Percentiles rank a stretch among this genome's conserved stretches.
Conservation (phyloP, 2,797 vertebrate genomes). For the Silurus lanzhouensis region DNA sequence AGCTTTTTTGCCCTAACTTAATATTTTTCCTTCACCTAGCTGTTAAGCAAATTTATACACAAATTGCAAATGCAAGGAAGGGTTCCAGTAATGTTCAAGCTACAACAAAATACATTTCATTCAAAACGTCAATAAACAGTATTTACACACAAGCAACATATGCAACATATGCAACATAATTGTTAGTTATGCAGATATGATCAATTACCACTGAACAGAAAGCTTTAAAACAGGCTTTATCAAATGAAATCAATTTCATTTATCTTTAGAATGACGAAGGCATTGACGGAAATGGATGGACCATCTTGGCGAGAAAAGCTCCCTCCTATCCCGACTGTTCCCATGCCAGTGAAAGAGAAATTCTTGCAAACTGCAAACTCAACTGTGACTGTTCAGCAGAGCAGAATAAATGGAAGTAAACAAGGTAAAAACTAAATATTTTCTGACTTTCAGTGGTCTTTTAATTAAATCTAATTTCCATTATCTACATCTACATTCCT, state of each 20-base stretch:
- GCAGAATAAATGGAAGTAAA: slow-evolving; percentile 55
- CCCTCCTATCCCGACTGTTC: slow-evolving; percentile 84
- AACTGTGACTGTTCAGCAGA: slow-evolving; percentile 49
- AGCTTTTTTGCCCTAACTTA: background rate
- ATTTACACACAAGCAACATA: background rate
- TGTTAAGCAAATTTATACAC: background rate
- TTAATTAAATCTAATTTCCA: background rate
- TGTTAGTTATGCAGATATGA: too few relatives aligned
- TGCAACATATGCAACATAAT: background rate
- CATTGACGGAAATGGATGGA: slow-evolving; percentile 83
- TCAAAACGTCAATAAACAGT: background rate
- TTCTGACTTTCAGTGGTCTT: background rate
- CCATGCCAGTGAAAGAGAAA: slow-evolving; percentile 79
- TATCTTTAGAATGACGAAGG: slow-evolving; percentile 87
- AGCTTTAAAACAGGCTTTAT: background rate
- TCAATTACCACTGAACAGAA: background rate
- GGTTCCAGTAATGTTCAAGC: background rate
- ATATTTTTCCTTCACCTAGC: too few relatives aligned
- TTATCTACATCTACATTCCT: background rate
- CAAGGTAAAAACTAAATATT: slow-evolving; percentile 50
- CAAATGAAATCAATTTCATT: background rate
- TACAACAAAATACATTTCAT: background rate
- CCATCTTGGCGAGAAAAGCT: slow-evolving; percentile 87
- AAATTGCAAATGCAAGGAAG: background rate
- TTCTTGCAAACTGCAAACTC: slow-evolving; percentile 56